phyloP scores from a whole-genome alignment of 2,797 vertebrate species.

The Sebastes kiyomatsui region DNA sequence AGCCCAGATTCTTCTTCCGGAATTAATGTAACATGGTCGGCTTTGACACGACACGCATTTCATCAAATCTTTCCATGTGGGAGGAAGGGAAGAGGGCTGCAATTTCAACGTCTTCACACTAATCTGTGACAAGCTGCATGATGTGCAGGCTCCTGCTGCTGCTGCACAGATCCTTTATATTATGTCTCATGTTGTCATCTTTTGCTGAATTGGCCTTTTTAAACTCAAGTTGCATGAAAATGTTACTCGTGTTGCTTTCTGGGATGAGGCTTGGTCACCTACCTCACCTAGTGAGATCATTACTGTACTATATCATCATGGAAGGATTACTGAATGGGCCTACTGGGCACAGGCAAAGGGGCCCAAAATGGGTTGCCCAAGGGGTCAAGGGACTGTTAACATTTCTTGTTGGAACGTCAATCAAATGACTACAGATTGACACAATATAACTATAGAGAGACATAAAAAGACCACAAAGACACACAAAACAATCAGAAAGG shows the following conservation, averaged over 20 bases:
- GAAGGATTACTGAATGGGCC: background rate
- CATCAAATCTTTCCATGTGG: constrained; percentile 24
- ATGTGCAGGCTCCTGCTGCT: background rate
- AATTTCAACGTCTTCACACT: background rate
- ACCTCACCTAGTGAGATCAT: background rate
- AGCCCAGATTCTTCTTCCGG: background rate
- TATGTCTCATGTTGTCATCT: background rate
- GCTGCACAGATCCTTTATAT: background rate
- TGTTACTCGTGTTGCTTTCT: background rate
- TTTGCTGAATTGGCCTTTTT: background rate
- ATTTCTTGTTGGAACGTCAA: background rate
- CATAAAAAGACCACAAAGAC: background rate
- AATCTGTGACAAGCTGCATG: constrained; percentile 1
- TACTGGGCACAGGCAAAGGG: background rate
- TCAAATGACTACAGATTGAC: background rate
- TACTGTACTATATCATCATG: background rate
- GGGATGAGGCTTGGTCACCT: background rate
- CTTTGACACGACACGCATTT: constrained; percentile 26
- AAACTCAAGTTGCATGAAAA: background rate
- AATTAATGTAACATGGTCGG: constrained; percentile 15
- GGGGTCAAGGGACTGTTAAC: background rate
- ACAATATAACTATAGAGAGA: background rate
- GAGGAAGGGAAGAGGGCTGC: constrained; percentile 9
- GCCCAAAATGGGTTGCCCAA: background rate
- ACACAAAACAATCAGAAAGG: background rate